Percentiles rank a stretch among this genome's conserved stretches.
Evolutionary conservation across 92 coral and sea anemone species (phyloP).

Genomic region (Phymanthus crucifer): DNA sequence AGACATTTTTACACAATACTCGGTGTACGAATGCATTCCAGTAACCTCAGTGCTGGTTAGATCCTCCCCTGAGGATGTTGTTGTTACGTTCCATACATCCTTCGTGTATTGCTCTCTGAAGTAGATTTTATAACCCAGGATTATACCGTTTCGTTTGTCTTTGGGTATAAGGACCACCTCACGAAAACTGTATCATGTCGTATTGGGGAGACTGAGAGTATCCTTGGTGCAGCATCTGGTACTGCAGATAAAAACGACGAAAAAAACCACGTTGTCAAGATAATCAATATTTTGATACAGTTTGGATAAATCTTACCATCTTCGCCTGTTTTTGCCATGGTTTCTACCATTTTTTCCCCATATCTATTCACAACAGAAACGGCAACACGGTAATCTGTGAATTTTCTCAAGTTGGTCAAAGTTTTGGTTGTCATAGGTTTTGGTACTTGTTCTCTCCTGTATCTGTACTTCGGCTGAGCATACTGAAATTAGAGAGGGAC

Average conservation of each 20-base stretch:
- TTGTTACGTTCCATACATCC: slow-evolving; percentile 7
- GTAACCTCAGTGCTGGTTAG: slow-evolving; percentile 6
- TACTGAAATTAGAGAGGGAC: not conserved
- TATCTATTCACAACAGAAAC: not conserved
- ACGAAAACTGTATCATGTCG: not conserved
- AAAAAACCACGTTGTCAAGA: not conserved
- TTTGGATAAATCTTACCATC: not conserved
- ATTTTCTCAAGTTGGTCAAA: not conserved
- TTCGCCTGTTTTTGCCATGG: slow-evolving; percentile 1
- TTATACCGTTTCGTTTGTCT: slow-evolving; percentile 20
- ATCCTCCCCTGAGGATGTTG: slow-evolving; percentile 11
- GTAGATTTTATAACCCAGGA: slow-evolving; percentile 14
- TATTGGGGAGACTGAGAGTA: slow-evolving; percentile 3
- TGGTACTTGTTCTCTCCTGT: not conserved
- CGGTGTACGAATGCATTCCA: slow-evolving; percentile 9
- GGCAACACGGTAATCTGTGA: not conserved
- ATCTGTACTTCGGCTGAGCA: not conserved
- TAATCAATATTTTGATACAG: not conserved
- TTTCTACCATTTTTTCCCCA: not conserved
- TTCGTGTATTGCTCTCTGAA: not conserved
- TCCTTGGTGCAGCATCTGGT: slow-evolving; percentile 28
- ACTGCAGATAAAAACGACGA: not conserved
- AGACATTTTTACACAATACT: slow-evolving; percentile 26
- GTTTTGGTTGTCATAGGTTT: not conserved
- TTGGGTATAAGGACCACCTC: slow-evolving; percentile 19